Percentiles rank a stretch among this genome's conserved stretches.
Conservation (phyloP, 2,888 invertebrate species). For the Barypeithes pellucidus region DNA sequence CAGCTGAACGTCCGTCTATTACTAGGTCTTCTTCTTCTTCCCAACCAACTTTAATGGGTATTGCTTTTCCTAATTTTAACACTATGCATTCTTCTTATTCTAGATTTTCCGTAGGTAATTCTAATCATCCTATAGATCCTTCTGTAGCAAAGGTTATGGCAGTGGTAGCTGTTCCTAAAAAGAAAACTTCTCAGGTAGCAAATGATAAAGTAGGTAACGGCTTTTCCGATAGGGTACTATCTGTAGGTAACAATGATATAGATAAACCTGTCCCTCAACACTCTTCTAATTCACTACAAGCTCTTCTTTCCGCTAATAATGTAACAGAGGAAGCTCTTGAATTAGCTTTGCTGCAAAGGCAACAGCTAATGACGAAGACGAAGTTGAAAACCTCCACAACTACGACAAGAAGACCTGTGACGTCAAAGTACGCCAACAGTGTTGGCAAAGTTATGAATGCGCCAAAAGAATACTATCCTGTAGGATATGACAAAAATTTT, state of each 20-base stretch:
- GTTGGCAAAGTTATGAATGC: conserved; percentile 88
- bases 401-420: conserved; percentile 69
- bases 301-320: conserved; percentile 78
- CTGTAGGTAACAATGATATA: conserved; percentile 60
- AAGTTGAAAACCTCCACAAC: conserved; percentile 68
- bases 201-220: conserved; percentile 63
- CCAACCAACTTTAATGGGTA: conserved; percentile 70
- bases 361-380: conserved; percentile 74
- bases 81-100: conserved; percentile 75
- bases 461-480: conserved; percentile 90
- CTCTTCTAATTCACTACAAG: conserved; percentile 63
- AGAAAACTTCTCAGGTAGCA: conserved; percentile 55
- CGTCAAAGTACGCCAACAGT: conserved; percentile 65
- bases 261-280: conserved; percentile 57
- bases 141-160: conserved; percentile 61
- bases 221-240: conserved; percentile 64
- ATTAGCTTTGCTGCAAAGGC: conserved; percentile 81
- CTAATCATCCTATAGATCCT: conserved; percentile 58
- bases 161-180: conserved; percentile 63
- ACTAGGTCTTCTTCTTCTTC: conserved; percentile 50
- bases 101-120: conserved; percentile 70
- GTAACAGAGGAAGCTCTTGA: conserved; percentile 85
- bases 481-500: conserved; percentile 90
- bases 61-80: conserved; percentile 73
- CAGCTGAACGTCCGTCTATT: conserved; percentile 70